Conservation (phyloP, 2,888 invertebrate genomes). For the Brenthis hecate region DNA sequence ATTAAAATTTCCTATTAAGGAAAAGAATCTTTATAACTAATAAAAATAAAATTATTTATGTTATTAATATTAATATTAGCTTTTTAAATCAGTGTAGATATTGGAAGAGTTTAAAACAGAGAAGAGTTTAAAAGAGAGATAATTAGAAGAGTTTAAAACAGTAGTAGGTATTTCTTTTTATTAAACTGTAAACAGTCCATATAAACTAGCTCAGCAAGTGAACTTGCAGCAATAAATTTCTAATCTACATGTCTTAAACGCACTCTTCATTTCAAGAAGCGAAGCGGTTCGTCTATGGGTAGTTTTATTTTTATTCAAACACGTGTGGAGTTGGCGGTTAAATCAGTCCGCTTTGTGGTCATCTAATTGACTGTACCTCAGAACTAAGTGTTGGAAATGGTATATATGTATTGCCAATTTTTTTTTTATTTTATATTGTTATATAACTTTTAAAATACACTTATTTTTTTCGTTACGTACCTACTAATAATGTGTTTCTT, state of each 20-base stretch:
- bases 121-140: neutral
- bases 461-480: too few relatives aligned
- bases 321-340: slow-evolving; percentile 58
- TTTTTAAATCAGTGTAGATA: neutral
- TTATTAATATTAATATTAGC: too few relatives aligned
- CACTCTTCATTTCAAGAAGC: slow-evolving; percentile 52
- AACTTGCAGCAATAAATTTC: slow-evolving; percentile 2
- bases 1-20: too few relatives aligned
- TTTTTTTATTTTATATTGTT: neutral
- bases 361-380: slow-evolving; percentile 64
- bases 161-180: neutral
- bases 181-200: neutral
- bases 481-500: too few relatives aligned
- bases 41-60: too few relatives aligned
- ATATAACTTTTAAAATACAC: too few relatives aligned
- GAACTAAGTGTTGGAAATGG: slow-evolving; percentile 10
- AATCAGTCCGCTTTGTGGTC: slow-evolving; percentile 66
- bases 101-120: neutral
- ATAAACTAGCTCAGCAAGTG: neutral
- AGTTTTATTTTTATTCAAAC: slow-evolving; percentile 70
- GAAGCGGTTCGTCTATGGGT: slow-evolving; percentile 58
- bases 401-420: neutral
- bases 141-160: neutral
- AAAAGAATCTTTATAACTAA: too few relatives aligned
- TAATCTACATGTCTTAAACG: slow-evolving; percentile 43